Evolutionary conservation across 30 jellyfish, hydroid and myxozoan species (phyloP), one percentile per base, ranked within the genome.

Genomic region (Cassiopea andromeda): DNA sequence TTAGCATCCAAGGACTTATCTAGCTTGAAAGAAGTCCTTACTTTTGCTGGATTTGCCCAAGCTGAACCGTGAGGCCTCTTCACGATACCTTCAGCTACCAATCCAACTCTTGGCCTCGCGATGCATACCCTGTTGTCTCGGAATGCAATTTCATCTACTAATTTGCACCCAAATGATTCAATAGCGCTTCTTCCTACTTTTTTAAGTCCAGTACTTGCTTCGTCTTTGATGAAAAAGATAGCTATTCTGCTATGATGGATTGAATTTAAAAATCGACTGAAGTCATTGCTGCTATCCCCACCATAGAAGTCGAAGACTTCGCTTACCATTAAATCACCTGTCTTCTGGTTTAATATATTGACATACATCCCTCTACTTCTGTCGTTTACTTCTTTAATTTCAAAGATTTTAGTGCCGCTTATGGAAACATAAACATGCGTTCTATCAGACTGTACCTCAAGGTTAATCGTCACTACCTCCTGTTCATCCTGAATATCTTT

Each of bases 81-180:
- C 60, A 60, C 99, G 98, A 95, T 18, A 59, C 81, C 60, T 84
- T 86, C 38, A 27, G 38, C 38, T 27, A 27, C 38, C 38, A 27
- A 27, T 27, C 38, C 38, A 27, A 27, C 38, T 16, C 79, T 72
- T 77, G 88, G 91, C 73, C 66, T 85, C 12, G 91, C 76, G 14
- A 95, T 88, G 48, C 75, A 92, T 45, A 96, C 99, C 98, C 98
- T 92, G 58, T 93, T 84, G 59, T 88, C 96, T 76, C 99, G 74
- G 74, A 92, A 95, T 50, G 85, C 89, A 43, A 91, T 69, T 12
- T 87, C 72, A 66, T 79, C 79, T 27, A 84, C 77, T 48, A 92
- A 84, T 54, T 80, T 74, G 80, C 99, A 81, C 13, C 99, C 99
- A 75, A 27, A 27, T 27, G 38, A 27, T 27, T 27, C 38, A 27